These are phyloP conservation scores for Pterocles orientalis DNA, from an alignment of 2,113 vertebrate genomes.

Conservation along the genomic window DNA sequence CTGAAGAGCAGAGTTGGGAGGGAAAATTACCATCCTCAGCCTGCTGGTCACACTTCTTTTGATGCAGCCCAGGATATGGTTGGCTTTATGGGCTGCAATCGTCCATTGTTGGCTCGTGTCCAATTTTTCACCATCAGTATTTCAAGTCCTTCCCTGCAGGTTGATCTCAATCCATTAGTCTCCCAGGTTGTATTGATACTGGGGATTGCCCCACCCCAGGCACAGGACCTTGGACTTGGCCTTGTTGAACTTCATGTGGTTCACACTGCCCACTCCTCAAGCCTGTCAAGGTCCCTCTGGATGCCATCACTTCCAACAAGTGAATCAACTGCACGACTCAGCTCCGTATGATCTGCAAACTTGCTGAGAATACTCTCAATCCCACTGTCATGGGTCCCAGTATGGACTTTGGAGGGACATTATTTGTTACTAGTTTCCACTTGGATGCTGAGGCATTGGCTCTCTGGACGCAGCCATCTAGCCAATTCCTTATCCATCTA, in stretches of 20 bases:
- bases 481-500: not conserved
- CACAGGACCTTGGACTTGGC: no score
- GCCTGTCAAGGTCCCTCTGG: not conserved
- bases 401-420: no score
- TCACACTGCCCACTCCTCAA: not conserved
- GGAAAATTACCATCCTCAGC: not conserved
- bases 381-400: not conserved
- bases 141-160: not conserved
- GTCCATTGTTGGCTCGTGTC: no score
- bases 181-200: not conserved
- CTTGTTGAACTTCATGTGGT: not conserved
- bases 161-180: not conserved
- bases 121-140: no score
- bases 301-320: no score
- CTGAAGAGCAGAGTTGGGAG: not conserved
- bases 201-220: no score
- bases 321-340: not conserved
- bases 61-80: not conserved
- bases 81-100: not conserved
- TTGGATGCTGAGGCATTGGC: no score
- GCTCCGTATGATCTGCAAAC: not conserved
- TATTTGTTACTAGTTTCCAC: no score
- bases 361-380: not conserved
- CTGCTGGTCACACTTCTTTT: no score
- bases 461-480: no score